Conservation (phyloP, 1,140 invertebrate species). For the Elymnias hypermnestra region DNA sequence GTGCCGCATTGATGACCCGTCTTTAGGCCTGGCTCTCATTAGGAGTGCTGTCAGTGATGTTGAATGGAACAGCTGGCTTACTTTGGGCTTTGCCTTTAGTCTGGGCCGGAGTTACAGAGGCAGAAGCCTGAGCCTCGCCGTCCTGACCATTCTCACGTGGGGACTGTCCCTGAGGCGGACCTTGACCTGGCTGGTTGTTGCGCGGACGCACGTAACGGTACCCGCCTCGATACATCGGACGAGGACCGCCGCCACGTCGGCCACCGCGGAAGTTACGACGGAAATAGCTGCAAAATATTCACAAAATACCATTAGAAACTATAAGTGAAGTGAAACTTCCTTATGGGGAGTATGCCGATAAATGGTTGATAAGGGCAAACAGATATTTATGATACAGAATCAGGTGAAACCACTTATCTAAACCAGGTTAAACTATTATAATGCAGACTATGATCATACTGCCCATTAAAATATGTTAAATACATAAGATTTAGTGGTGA, state of each 20-base stretch:
- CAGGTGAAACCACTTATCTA: too few species aligned
- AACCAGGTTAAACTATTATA: too few species aligned
- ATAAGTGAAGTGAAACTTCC: too few species aligned
- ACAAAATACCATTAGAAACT: too few species aligned
- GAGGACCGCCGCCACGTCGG: conserved; percentile 54
- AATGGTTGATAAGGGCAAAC: too few species aligned
- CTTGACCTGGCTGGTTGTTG: conserved; percentile 42
- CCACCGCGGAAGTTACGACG: conserved; percentile 68
- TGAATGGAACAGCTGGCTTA: conserved; percentile 34
- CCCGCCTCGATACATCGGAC: conserved; percentile 57
- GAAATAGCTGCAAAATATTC: conserved; percentile 43
- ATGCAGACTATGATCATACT: too few species aligned
- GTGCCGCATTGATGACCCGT: conserved; percentile 43
- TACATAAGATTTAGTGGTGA: too few species aligned
- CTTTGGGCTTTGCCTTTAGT: conserved; percentile 41
- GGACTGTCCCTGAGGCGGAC: conserved; percentile 23
- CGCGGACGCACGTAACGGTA: conserved; percentile 54
- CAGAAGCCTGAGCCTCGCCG: conserved; percentile 36
- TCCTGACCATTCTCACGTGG: conserved; percentile 30
- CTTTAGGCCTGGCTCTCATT: conserved; percentile 75
- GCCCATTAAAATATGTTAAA: too few species aligned
- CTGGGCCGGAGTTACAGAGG: conserved; percentile 36
- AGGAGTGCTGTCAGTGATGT: conserved; percentile 62
- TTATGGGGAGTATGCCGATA: too few species aligned
- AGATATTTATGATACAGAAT: too few species aligned